phyloP scores from a whole-genome alignment of 2,797 vertebrate species.

The Helicolenus hilgendorfi region DNA sequence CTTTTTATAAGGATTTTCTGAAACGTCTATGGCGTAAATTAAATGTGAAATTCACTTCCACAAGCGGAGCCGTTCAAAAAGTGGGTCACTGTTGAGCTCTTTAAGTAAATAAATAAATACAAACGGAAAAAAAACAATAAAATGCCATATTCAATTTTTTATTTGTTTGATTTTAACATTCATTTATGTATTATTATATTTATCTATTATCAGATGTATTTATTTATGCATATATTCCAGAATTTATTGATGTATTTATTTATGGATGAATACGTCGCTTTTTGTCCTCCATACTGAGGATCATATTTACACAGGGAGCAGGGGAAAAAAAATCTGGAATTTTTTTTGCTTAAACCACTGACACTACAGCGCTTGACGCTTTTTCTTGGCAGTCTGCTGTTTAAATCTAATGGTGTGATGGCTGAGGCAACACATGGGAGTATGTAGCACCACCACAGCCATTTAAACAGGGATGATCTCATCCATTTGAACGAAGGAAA shows the following conservation, averaged over 20 bases:
- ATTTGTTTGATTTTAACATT: neutral
- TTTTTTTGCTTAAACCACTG: neutral
- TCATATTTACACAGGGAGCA: neutral
- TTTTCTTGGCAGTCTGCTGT: slow-evolving; percentile 13
- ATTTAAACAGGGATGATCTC: slow-evolving; percentile 46
- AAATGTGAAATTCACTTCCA: no score
- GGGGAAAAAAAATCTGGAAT: neutral
- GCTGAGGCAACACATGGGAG: slow-evolving; percentile 2
- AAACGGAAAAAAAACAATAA: neutral
- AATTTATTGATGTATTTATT: neutral
- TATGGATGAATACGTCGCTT: neutral
- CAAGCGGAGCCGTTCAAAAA: no score
- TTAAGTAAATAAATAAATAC: no score
- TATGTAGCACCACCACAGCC: neutral
- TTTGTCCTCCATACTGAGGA: neutral
- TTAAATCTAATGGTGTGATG: neutral
- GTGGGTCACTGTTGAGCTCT: no score
- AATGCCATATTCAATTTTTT: neutral
- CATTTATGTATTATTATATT: neutral
- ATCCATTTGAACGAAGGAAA: slow-evolving; percentile 44
- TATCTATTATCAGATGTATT: neutral
- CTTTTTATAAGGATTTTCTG: no score
- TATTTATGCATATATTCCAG: neutral
- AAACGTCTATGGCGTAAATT: no score
- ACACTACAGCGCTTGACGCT: neutral